Percentiles rank a stretch among this genome's conserved stretches.
Conservation (phyloP, 1,140 invertebrate genomes). For the Diuraphis noxia region DNA sequence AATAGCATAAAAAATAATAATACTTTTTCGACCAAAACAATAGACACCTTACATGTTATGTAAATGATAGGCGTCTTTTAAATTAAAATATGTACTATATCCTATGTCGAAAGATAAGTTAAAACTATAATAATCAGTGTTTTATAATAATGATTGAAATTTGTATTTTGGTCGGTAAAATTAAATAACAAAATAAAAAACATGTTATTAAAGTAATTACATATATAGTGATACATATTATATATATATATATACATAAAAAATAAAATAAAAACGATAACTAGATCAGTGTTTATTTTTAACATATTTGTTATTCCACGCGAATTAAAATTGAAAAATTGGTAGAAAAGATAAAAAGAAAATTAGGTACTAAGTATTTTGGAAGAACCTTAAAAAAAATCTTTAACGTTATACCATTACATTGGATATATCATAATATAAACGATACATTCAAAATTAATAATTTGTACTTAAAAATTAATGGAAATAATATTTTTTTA, state of each 20-base stretch:
- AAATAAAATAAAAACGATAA: conserved; percentile 28
- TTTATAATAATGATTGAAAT: conserved; percentile 31
- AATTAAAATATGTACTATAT: conserved; percentile 27
- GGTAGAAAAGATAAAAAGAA: conserved; percentile 52
- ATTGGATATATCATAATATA: conserved; percentile 1
- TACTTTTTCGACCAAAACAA: conserved; percentile 35
- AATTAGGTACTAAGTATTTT: conserved; percentile 32
- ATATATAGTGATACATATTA: background rate
- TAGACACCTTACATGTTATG: background rate
- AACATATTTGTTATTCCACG: background rate
- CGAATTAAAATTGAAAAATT: conserved; percentile 38
- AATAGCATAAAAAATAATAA: conserved; percentile 48
- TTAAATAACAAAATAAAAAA: conserved; percentile 50
- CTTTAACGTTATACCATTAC: background rate
- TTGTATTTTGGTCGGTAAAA: conserved; percentile 42
- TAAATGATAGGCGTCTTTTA: background rate
- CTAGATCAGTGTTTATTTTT: conserved; percentile 22
- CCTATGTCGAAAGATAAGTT: conserved; percentile 27
- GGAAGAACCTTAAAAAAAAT: conserved; percentile 22
- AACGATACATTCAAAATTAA: background rate
- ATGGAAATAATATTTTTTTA: conserved; percentile 31
- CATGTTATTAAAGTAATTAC: background rate
- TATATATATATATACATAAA: conserved; percentile 33
- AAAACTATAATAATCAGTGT: background rate
- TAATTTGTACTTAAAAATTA: conserved; percentile 43